These are phyloP conservation scores for Pagetopsis macropterus DNA, from an alignment of 2,797 vertebrate species.

Conservation along the genomic window DNA sequence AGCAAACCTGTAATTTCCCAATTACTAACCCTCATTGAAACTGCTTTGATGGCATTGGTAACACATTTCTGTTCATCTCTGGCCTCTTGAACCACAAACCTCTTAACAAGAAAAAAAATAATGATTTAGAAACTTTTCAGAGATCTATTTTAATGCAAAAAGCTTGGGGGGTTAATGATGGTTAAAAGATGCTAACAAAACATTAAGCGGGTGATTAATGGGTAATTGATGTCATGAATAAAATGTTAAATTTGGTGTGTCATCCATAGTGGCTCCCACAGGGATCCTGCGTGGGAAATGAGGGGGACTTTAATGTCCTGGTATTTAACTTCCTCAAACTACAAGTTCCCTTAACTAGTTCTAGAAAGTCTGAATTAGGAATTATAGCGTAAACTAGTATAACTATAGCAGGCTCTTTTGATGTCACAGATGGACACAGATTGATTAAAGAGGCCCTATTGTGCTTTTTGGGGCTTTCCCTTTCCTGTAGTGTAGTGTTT, in stretches of 20 bases:
- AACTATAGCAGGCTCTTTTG: slow-evolving; percentile 4
- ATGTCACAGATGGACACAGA: slow-evolving; percentile 11
- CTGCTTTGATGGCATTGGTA: slow-evolving; percentile 52
- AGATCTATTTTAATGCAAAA: slow-evolving; percentile 14
- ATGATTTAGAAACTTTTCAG: slow-evolving; percentile 22
- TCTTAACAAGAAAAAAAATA: slow-evolving; percentile 12
- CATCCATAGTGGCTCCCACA: slow-evolving; percentile 22
- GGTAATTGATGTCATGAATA: slow-evolving; percentile 38
- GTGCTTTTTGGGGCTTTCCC: too few relatives aligned
- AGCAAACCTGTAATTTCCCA: slow-evolving; percentile 66
- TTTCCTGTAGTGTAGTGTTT: too few relatives aligned
- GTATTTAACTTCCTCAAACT: slow-evolving; percentile 36
- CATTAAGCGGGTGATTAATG: slow-evolving; percentile 25
- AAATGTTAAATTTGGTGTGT: slow-evolving; percentile 38
- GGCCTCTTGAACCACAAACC: slow-evolving; percentile 30
- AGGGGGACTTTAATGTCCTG: slow-evolving; percentile 48
- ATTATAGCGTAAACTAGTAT: too few relatives aligned
- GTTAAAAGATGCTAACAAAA: slow-evolving; percentile 29
- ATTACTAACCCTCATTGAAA: slow-evolving; percentile 57
- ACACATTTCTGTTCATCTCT: slow-evolving; percentile 44
- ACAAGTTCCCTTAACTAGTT: not conserved
- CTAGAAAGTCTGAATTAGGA: slow-evolving; percentile 7
- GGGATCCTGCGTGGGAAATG: slow-evolving; percentile 20
- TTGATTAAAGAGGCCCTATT: not conserved
- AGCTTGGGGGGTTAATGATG: slow-evolving; percentile 30